A percentile compares a stretch with the other conserved stretches of the same genome.
Evolutionary conservation across 2,888 invertebrate genomes (phyloP).

Genomic region (Drepana falcataria): DNA sequence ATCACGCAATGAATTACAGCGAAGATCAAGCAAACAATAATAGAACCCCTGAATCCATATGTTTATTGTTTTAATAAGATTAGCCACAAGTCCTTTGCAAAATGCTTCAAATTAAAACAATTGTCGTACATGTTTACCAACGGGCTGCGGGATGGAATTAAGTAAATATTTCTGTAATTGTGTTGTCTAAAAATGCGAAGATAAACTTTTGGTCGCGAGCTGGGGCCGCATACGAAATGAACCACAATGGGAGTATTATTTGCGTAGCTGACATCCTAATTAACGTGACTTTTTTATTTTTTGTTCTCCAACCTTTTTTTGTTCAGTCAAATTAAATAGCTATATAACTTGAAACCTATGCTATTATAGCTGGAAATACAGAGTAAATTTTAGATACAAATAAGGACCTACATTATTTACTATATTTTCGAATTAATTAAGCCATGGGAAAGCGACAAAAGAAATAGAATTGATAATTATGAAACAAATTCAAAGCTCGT

Average conservation of each 20-base stretch:
- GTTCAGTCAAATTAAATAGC: slow-evolving; percentile 40
- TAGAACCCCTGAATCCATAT: slow-evolving; percentile 14
- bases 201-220: slow-evolving; percentile 57
- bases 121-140: slow-evolving; percentile 42
- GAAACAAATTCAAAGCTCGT: slow-evolving; percentile 50
- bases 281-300: slow-evolving; percentile 63
- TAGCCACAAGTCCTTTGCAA: slow-evolving; percentile 17
- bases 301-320: slow-evolving; percentile 45
- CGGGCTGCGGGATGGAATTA: slow-evolving; percentile 42
- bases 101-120: slow-evolving; percentile 39
- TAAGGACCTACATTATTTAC: neutral
- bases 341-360: slow-evolving; percentile 10
- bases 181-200: slow-evolving; percentile 60
- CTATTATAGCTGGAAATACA: too few species aligned
- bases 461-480: slow-evolving; percentile 44
- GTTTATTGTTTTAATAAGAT: slow-evolving; percentile 31
- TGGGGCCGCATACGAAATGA: slow-evolving; percentile 66
- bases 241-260: slow-evolving; percentile 66
- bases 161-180: slow-evolving; percentile 71
- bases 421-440: neutral
- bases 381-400: neutral
- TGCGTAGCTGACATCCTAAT: slow-evolving; percentile 71
- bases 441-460: slow-evolving; percentile 18
- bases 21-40: slow-evolving; percentile 15
- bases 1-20: slow-evolving; percentile 9